Conservation (phyloP, 2,113 vertebrate species). For the Actenoides hombroni region DNA sequence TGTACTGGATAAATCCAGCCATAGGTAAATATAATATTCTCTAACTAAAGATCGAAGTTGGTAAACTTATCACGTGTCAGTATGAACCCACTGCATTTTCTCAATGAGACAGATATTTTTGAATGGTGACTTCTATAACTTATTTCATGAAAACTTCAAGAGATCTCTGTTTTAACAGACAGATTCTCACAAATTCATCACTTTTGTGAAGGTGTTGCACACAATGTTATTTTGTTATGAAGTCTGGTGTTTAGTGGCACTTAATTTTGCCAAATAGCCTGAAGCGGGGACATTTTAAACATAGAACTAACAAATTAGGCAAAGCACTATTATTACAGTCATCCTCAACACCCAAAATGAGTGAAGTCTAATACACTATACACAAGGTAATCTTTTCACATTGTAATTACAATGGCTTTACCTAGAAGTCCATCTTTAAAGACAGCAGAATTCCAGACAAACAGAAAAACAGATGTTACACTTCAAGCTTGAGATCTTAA, state of each 20-base stretch:
- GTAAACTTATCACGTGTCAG: neutral
- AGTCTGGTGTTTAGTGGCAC: neutral
- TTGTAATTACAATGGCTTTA: neutral
- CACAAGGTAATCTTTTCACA: neutral
- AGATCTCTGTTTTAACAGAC: neutral
- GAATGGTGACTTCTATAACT: neutral
- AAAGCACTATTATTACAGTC: neutral
- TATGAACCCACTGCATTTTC: neutral
- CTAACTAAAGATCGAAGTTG: neutral
- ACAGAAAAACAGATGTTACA: neutral
- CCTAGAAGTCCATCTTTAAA: neutral
- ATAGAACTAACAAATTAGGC: neutral
- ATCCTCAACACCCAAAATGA: neutral
- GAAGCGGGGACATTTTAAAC: neutral
- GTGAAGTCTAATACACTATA: neutral
- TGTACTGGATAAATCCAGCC: neutral
- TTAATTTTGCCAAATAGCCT: neutral
- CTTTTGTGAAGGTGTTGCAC: neutral
- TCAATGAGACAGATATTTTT: neutral
- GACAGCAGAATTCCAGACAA: neutral
- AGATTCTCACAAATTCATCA: neutral
- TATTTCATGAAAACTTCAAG: neutral
- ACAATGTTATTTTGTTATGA: neutral
- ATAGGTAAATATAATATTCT: neutral
- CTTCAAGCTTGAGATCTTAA: neutral